phyloP scores from a whole-genome alignment of 2,888 invertebrate genomes.

The Cryptus armator region DNA sequence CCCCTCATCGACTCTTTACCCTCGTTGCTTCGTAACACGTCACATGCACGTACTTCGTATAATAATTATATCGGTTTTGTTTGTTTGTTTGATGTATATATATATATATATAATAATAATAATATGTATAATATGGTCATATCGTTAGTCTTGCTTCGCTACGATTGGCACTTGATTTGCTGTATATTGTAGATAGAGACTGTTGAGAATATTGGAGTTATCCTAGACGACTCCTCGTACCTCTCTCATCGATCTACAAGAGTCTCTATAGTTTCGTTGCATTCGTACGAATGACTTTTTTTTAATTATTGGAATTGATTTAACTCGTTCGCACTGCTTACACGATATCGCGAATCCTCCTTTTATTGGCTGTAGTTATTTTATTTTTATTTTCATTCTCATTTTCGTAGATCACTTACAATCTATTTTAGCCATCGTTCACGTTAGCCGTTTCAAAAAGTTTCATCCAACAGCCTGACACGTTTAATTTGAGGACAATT shows the following conservation, averaged over 20 bases:
- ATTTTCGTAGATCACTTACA: not conserved
- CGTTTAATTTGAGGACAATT: slow-evolving; percentile 39
- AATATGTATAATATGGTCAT: slow-evolving; percentile 73
- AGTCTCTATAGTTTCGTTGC: not conserved
- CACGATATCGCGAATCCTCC: slow-evolving; percentile 1
- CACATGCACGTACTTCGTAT: slow-evolving; percentile 57
- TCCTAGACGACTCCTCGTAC: not conserved
- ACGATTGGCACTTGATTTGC: slow-evolving; percentile 80
- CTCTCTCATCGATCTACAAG: not conserved
- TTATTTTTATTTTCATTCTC: not conserved
- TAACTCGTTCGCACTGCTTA: slow-evolving; percentile 46
- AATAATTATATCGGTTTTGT: slow-evolving; percentile 50
- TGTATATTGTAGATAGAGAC: slow-evolving; percentile 38
- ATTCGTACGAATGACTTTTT: slow-evolving; percentile 22
- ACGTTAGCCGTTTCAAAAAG: not conserved
- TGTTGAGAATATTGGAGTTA: not conserved
- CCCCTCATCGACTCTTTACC: slow-evolving; percentile 46
- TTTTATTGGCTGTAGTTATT: not conserved
- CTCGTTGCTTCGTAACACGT: slow-evolving; percentile 41
- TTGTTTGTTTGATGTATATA: slow-evolving; percentile 24
- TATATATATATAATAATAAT: slow-evolving; percentile 50
- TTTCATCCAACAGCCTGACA: slow-evolving; percentile 17
- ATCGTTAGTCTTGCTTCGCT: slow-evolving; percentile 77
- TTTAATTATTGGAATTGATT: slow-evolving; percentile 42
- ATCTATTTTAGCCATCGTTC: slow-evolving; percentile 13